Percentiles rank a stretch among this genome's conserved stretches.
These are phyloP conservation scores for Parthenolecanium corni DNA, from an alignment of 2,888 invertebrate species.

Conservation along the genomic window DNA sequence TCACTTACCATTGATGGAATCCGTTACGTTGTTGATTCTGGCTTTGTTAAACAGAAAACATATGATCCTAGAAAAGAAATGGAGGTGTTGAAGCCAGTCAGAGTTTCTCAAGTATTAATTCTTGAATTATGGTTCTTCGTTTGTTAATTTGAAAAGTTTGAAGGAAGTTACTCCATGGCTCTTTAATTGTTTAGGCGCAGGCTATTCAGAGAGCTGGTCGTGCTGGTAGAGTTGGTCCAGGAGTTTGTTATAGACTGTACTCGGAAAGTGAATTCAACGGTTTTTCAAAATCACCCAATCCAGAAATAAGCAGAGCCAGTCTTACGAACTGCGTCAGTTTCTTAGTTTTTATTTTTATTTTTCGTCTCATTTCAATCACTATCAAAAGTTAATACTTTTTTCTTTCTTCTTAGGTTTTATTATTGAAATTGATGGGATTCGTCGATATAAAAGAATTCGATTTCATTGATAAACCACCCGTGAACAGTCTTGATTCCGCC, in stretches of 20 bases:
- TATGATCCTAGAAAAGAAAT: conserved; percentile 8
- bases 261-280: not conserved
- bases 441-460: not conserved
- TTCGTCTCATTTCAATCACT: too few species aligned
- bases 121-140: not conserved
- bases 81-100: not conserved
- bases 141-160: too few species aligned
- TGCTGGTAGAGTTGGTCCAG: conserved; percentile 19
- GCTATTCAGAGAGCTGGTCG: conserved; percentile 21
- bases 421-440: conserved; percentile 20
- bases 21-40: conserved; percentile 11
- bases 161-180: too few species aligned
- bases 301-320: conserved; percentile 9
- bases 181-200: conserved; percentile 3
- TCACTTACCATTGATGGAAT: conserved; percentile 16
- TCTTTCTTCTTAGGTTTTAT: not conserved
- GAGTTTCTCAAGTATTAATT: conserved; percentile 1
- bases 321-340: conserved; percentile 14
- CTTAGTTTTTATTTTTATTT: not conserved
- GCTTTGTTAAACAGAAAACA: conserved; percentile 16
- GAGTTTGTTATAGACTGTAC: conserved; percentile 15
- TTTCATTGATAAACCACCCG: conserved; percentile 20
- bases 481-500: not conserved
- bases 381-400: not conserved
- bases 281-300: not conserved